A percentile compares a stretch with the other conserved stretches of the same genome.
These are phyloP conservation scores for Rhinatrema bivittatum DNA, from an alignment of 2,797 vertebrate genomes.

Conservation along the genomic window DNA sequence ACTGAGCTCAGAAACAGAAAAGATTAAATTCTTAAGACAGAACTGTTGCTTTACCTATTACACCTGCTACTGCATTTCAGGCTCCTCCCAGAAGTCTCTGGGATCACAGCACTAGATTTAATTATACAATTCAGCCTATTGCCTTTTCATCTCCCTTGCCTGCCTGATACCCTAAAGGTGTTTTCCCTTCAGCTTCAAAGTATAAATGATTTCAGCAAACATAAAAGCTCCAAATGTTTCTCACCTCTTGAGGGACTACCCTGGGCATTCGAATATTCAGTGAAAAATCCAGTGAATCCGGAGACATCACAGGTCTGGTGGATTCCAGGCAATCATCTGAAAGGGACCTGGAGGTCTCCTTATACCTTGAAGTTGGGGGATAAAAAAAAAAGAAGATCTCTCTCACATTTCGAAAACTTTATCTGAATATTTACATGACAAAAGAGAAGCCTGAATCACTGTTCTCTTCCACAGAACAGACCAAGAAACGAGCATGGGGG, in stretches of 20 bases:
- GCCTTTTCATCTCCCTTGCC: slow-evolving; percentile 1
- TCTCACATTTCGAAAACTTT: neutral
- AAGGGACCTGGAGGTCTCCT: slow-evolving; percentile 55
- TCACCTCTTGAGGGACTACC: slow-evolving; percentile 73
- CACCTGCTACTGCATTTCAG: neutral
- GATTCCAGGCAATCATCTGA: slow-evolving; percentile 68
- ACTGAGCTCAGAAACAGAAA: too few relatives aligned
- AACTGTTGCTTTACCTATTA: too few relatives aligned
- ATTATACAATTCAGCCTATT: fast-evolving
- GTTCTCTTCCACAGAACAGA: too few relatives aligned
- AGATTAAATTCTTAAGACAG: too few relatives aligned
- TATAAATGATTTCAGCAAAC: neutral
- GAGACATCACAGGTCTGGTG: slow-evolving; percentile 47
- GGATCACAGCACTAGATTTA: neutral
- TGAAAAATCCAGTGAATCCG: slow-evolving; percentile 73
- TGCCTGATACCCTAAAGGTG: neutral
- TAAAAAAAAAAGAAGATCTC: neutral
- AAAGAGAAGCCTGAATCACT: too few relatives aligned
- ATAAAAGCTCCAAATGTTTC: slow-evolving; percentile 18
- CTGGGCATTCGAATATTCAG: slow-evolving; percentile 85
- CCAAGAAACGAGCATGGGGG: too few relatives aligned
- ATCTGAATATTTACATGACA: too few relatives aligned
- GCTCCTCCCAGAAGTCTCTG: neutral
- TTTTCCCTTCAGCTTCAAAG: neutral
- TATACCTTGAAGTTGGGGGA: slow-evolving; percentile 64